Evolutionary conservation across 2,113 vertebrate genomes (phyloP), one percentile per base, ranked within the genome.

Genomic region (Pteruthius melanotis): DNA sequence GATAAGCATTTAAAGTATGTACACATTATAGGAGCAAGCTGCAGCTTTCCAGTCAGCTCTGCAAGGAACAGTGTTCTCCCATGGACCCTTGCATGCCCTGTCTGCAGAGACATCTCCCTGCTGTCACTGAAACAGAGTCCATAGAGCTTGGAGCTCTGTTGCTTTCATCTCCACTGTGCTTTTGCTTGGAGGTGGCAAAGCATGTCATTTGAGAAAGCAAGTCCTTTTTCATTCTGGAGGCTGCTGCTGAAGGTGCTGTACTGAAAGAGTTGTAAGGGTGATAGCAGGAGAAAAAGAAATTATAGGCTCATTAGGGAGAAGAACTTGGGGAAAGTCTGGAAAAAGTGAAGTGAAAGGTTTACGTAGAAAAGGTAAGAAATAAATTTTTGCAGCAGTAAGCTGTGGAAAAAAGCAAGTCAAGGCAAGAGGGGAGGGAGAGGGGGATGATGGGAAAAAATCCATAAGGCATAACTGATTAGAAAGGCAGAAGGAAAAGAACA

Each of bases 401-500:
- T 81, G 64, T 64, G 53, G 45, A 39, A 87, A 79, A 91, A 85
- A 79, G 23, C 40, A 87, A 77, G 31, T 33, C 57, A 61, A 79
- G 66, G 47, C 20, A 42, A 66, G 70, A 87, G 27, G 24, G 27
- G 11, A 76, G 39, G 68, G 90, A 83, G 95, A 83, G 23, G 15
- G 59, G 93, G 40, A 74, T 37, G 17, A 49, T 71, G 18, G 37
- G 40, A 5, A 77, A 83, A 89, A 84, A 82, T 87, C 37, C 65
- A 20, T 65, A 84, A 96, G 49, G 68, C 49, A 92, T 50, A 92
- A 84, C 57, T 68, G 76, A 64, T 74, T 94, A 93, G 71, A 87
- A 87, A 94, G 64, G 47, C 87, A 94, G 82, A 79, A 42, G 52
- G 53, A 83, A 88, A 86, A 93, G 77, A 95, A 86, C 52, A 81